A percentile compares a stretch with the other conserved stretches of the same genome.
Evolutionary conservation across 2,113 vertebrate species (phyloP).

Genomic region (Aphyosemion australe): DNA sequence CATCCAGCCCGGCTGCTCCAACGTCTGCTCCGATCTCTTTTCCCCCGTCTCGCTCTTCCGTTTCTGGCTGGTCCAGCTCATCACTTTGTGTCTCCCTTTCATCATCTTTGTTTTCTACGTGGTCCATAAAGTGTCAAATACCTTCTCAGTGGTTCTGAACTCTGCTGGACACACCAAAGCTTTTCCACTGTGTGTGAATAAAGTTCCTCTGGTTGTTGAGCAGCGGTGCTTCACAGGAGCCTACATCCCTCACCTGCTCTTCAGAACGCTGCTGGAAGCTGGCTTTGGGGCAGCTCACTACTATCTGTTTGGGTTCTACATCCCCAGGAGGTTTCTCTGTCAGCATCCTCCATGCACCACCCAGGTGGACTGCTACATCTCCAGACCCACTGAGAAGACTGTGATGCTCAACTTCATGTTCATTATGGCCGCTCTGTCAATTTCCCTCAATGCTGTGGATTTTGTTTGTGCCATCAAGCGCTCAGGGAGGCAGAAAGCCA

Average conservation of each 20-base stretch:
- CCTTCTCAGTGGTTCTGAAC: slow-evolving; percentile 21
- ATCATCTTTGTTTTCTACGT: slow-evolving; percentile 84
- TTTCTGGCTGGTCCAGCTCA: slow-evolving; percentile 90
- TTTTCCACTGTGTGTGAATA: slow-evolving; percentile 1
- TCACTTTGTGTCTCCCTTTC: slow-evolving; percentile 83
- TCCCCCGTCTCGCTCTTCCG: slow-evolving; percentile 89
- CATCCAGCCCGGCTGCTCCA: slow-evolving; percentile 93
- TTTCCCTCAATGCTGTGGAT: slow-evolving; percentile 85
- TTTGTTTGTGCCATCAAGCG: slow-evolving; percentile 73
- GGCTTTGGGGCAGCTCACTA: slow-evolving; percentile 87
- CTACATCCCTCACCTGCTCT: slow-evolving; percentile 84
- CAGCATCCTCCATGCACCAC: slow-evolving; percentile 87
- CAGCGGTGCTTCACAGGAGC: slow-evolving; percentile 78
- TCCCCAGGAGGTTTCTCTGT: slow-evolving; percentile 88
- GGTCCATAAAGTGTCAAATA: slow-evolving; percentile 76
- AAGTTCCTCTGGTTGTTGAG: slow-evolving; percentile 8
- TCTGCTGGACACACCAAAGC: slow-evolving; percentile 11
- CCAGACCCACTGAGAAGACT: slow-evolving; percentile 93
- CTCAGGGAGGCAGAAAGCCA: slow-evolving; percentile 63
- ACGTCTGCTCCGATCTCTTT: slow-evolving; percentile 92
- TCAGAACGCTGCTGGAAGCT: slow-evolving; percentile 84
- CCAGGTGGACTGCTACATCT: slow-evolving; percentile 91
- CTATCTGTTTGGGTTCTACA: slow-evolving; percentile 88
- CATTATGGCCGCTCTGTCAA: slow-evolving; percentile 77
- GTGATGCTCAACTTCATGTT: slow-evolving; percentile 89